Evolutionary conservation across 1,140 invertebrate species (phyloP).

Genomic region (Nixonia krombeini): DNA sequence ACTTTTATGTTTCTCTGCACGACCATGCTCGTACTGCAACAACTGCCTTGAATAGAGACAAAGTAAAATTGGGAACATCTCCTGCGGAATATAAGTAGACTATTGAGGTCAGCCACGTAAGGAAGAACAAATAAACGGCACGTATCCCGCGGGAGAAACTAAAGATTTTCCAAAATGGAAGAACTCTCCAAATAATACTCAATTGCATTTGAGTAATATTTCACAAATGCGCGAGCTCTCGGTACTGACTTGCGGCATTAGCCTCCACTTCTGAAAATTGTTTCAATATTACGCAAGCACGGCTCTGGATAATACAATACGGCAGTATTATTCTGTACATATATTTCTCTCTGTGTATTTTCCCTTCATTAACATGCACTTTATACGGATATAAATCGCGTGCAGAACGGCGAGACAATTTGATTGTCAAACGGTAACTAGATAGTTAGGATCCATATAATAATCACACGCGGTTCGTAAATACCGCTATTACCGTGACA

Average conservation of each 20-base stretch:
- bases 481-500: too few species aligned
- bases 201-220: constrained; percentile 39
- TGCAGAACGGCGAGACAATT: too few species aligned
- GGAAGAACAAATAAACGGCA: constrained; percentile 38
- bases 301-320: too few species aligned
- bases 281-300: too few species aligned
- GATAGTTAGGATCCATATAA: too few species aligned
- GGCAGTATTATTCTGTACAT: too few species aligned
- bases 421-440: too few species aligned
- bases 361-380: too few species aligned
- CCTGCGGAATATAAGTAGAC: constrained; percentile 31
- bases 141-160: constrained; percentile 36
- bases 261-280: constrained; percentile 33
- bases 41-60: constrained; percentile 27
- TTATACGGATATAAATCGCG: too few species aligned
- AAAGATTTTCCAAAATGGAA: constrained; percentile 40
- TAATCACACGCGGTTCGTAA: too few species aligned
- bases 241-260: constrained; percentile 13
- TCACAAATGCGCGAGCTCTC: constrained; percentile 24
- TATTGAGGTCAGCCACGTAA: constrained; percentile 41
- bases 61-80: constrained; percentile 39
- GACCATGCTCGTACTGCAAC: constrained; percentile 18
- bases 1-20: constrained; percentile 9
- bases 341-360: too few species aligned
- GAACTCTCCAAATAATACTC: constrained; percentile 36